phyloP scores from a whole-genome alignment of 2,888 invertebrate species.

The Pyrocoelia pectoralis region DNA sequence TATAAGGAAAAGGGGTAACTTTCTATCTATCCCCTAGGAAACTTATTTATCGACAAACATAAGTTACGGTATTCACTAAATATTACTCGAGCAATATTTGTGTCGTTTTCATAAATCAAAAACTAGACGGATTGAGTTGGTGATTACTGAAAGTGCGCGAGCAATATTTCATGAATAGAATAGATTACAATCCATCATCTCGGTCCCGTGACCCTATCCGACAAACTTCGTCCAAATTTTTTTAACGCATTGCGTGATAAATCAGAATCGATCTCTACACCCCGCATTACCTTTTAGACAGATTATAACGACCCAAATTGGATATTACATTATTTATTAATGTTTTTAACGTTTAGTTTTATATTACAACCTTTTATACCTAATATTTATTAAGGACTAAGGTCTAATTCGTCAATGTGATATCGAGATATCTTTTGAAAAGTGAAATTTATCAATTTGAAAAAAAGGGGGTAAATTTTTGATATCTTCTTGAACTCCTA shows the following conservation, averaged over 20 bases:
- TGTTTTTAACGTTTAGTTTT: background rate
- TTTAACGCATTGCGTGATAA: conserved; percentile 22
- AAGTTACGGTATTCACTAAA: conserved; percentile 21
- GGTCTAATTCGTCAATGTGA: too few species aligned
- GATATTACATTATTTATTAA: conserved; percentile 10
- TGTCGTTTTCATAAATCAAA: conserved; percentile 29
- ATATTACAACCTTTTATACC: too few species aligned
- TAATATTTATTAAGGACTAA: too few species aligned
- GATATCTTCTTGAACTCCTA: too few species aligned
- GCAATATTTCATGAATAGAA: conserved; percentile 37
- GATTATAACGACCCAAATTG: conserved; percentile 25
- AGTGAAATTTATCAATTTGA: too few species aligned
- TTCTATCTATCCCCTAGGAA: conserved; percentile 39
- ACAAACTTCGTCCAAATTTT: conserved; percentile 20
- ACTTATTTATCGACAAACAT: conserved; percentile 6
- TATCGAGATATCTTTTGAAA: too few species aligned
- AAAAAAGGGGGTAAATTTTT: too few species aligned
- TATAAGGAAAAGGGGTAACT: conserved; percentile 54
- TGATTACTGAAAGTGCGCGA: conserved; percentile 33
- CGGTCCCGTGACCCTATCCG: conserved; percentile 23
- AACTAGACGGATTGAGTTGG: conserved; percentile 19
- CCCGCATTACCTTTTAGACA: conserved; percentile 20
- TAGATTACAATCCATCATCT: conserved; percentile 36
- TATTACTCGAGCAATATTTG: conserved; percentile 26
- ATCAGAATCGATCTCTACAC: conserved; percentile 18